Evolutionary conservation across 2,888 invertebrate genomes (phyloP).

Genomic region (Amitus sp.): DNA sequence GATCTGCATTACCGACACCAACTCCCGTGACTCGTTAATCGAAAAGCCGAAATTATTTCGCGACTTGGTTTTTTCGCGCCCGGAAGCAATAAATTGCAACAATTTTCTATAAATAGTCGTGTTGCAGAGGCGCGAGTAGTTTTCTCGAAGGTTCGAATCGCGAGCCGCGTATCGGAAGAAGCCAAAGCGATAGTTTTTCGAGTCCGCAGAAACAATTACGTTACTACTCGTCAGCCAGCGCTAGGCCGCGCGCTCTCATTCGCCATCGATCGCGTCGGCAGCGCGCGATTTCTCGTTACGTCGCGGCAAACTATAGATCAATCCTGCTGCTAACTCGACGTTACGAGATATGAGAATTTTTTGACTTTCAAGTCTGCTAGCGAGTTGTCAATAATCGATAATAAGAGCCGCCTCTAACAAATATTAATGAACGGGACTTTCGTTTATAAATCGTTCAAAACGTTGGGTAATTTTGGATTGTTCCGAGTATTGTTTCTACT

Average conservation of each 20-base stretch:
- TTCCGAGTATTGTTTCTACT: no score
- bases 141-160: slow-evolving; percentile 3
- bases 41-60: slow-evolving; percentile 5
- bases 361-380: no score
- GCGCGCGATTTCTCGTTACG: slow-evolving; percentile 28
- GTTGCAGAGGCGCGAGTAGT: no score
- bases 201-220: slow-evolving; percentile 53
- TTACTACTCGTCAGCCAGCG: slow-evolving; percentile 44
- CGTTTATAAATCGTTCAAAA: no score
- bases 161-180: slow-evolving; percentile 13
- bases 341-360: no score
- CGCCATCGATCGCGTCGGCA: slow-evolving; percentile 45
- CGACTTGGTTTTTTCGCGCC: no score
- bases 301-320: slow-evolving; percentile 50
- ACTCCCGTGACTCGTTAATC: slow-evolving; percentile 20
- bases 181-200: no score
- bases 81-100: no score
- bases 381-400: no score
- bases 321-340: no score
- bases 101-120: no score
- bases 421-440: not conserved
- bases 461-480: no score
- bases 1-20: slow-evolving; percentile 35
- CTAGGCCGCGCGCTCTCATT: slow-evolving; percentile 25
- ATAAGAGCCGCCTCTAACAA: slow-evolving; percentile 4